Base-by-base conservation (phyloP, 2,797 vertebrate genomes). In the Xyrichtys novacula region DNA sequence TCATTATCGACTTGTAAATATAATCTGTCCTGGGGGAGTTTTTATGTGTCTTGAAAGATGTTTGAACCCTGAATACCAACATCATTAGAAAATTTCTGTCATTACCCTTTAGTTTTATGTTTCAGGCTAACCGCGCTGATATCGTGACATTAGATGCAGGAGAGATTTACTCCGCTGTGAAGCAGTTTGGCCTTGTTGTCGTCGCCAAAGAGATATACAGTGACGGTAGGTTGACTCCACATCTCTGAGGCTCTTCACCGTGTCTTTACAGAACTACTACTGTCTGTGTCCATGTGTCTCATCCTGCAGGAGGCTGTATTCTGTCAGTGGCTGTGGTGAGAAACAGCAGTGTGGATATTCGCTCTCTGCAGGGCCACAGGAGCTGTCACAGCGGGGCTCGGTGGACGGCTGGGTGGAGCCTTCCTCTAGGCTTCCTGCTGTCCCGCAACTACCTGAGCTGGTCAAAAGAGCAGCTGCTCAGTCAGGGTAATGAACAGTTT, bases 351-450 rank as follows among this genome's bases (percentile, higher is more conserved):
- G 49, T 97, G 83, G 88, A 94, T 55, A 83, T 98, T 28, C 90
- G 74, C 40, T 93, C 90, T 28, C 90, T 98, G 20, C 88, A 50
- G 74, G 95, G 96, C 44, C 80, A 22, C 2, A 94, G 89, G 68
- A 97, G 95, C 83, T 98, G 96, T 78, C 96, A 98, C 90, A 95
- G 85, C 2, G 96, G 95, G 50, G 93, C 92, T 36, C 91, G 94
- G 7, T 97, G 96, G 95, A 97, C 96, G 0, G 93, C 96, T 0
- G 96, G 96, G 46, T 97, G 96, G 96, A 98, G 94, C 76, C 92
- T 98, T 15, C 96, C 96, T 0, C 82, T 98, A 7, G 95, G 96
- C 49, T 96, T 97, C 85, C 91, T 98, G 20, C 89, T 98, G 53
- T 95, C 95, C 59, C 92, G 92, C 32, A 96, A 95, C 85, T 83